phyloP scores from a whole-genome alignment of 53 echinoderm and acorn worm genomes.

The Echinometra lucunter region DNA sequence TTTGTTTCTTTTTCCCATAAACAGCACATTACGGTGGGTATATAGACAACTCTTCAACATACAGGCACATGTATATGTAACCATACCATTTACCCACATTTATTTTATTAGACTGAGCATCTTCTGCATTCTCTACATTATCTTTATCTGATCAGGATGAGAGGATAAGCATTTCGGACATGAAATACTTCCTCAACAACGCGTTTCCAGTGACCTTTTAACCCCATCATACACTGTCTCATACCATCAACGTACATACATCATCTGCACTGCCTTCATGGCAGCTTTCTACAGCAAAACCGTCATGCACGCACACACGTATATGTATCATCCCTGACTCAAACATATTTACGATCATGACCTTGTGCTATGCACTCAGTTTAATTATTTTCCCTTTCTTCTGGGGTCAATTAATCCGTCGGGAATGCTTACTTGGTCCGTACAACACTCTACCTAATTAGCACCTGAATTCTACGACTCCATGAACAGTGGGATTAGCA shows the following conservation, averaged over 20 bases:
- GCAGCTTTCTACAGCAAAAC: background rate
- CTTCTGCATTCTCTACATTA: background rate
- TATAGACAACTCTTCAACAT: too few species aligned
- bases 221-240: background rate
- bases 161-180: background rate
- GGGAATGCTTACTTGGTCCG: conserved; percentile 42
- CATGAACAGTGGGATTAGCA: background rate
- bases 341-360: background rate
- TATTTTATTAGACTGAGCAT: background rate
- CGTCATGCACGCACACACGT: background rate
- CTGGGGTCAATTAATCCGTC: conserved; percentile 55
- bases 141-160: background rate
- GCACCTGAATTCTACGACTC: conserved; percentile 37
- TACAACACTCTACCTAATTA: conserved; percentile 23
- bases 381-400: conserved; percentile 56
- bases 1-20: too few species aligned
- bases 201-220: conserved; percentile 15
- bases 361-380: conserved; percentile 54
- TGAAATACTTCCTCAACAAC: conserved; percentile 29
- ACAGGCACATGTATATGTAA: too few species aligned
- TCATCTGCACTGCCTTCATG: background rate
- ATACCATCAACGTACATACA: conserved; percentile 17
- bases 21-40: too few species aligned
- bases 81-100: too few species aligned
- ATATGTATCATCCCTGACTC: background rate